Base-by-base conservation (phyloP, 2,797 vertebrate species). In the Sebastes kiyomatsui region DNA sequence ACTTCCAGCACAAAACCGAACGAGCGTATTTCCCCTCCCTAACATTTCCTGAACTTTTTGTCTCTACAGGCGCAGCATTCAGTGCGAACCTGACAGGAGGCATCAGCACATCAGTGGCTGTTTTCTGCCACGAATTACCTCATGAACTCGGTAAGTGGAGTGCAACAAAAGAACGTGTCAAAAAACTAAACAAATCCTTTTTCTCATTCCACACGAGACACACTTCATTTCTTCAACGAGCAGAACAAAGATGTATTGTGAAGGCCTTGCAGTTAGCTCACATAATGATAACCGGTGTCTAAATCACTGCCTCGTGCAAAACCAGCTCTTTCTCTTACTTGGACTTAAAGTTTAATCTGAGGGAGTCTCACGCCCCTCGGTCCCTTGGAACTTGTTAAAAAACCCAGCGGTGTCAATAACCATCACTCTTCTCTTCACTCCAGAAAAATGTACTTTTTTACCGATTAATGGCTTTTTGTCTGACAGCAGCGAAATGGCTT, bases 71-170 rank as follows among this genome's bases (percentile, higher is more conserved):
- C 79, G 98, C 99, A 60, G 98, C 99, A 1, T 99, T 99, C 92
- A 99, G 98, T 85, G 96, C 97, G 7, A 98, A 98, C 82, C 85
- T 98, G 88, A 98, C 98, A 0, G 98, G 98, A 77, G 99, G 99
- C 79, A 98, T 99, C 94, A 99, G 99, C 72, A 99, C 99, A 2
- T 99, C 98, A 2, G 97, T 99, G 86, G 98, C 99, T 3, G 99
- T 99, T 61, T 99, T 99, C 95, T 99, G 99, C 93, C 98, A 99
- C 0, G 99, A 99, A 85, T 96, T 99, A 90, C 99, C 99, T 81
- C 98, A 99, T 84, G 99, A 99, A 93, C 96, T 99, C 62, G 99
- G 99, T 99, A 95, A 95, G 90, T 90, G 55, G n/a, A 72, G n/a
- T 7, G 9, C 23, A 33, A 11, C 8, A 7, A 38, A 18, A 72